Evolutionary conservation across 2,888 invertebrate genomes (phyloP), one percentile per base, ranked within the genome.

Genomic region (Falcaria lacertinaria): DNA sequence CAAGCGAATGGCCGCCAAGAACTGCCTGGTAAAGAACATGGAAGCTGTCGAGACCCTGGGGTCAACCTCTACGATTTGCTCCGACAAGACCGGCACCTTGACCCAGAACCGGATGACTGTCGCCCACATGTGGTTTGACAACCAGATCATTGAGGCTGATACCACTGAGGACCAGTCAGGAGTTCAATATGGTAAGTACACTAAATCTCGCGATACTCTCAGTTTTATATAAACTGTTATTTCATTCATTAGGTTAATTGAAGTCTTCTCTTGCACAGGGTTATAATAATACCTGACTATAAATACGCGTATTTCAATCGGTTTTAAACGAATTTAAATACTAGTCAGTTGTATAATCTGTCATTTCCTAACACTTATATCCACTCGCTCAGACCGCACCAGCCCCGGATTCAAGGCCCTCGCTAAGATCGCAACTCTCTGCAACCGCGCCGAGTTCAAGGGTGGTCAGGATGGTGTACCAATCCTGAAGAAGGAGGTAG

Each of bases 71-170:
- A 99, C 98, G 60, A 99, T 99, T 89, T 99, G 99, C 91, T 99
- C 99, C n/a, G 99, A 99, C 89, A 99, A 99, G 90, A 99, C 99
- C 57, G 99, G 99, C 57, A 99, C 98, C 8, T 91, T 98, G 48
- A 99, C 99, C 15, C 99, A 99, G 89, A 99, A 99, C 91, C 91
- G 98, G 71, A 99, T 99, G 99, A 99, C 99, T 17, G 98, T 99
- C 44, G 98, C 98, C 59, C 99, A 99, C 90, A 98, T 98, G 98
- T 98, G 98, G 96, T 98, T 98, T 82, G 98, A 99, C 82, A 97
- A 98, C 84, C 96, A 97, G 87, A 99, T 99, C 86, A 97, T 98
- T 74, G 99, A 99, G 83, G 98, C 98, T 50, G 99, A 99, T 79
- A 99, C 99, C 58, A 98, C 98, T 69, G 99, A 99, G 86, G 98